Evolutionary conservation across 2,888 invertebrate species (phyloP).

Genomic region (Notocelia uddmanniana): DNA sequence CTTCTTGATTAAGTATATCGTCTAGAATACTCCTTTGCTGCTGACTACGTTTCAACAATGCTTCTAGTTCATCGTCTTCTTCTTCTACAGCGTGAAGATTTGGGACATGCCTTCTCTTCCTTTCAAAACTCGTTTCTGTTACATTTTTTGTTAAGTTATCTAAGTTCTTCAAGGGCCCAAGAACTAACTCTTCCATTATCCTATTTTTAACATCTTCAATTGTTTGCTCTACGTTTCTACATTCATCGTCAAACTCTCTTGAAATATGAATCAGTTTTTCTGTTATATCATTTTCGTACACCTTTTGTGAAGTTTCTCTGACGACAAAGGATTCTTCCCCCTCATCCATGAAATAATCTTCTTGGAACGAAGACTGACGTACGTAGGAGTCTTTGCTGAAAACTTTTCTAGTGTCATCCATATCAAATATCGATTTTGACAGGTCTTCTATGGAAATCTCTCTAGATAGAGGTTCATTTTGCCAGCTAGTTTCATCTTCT

Average conservation of each 20-base stretch:
- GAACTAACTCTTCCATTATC: constrained; percentile 77
- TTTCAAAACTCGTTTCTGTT: constrained; percentile 73
- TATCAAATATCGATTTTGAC: constrained; percentile 81
- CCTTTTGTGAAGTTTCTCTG: constrained; percentile 75
- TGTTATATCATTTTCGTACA: constrained; percentile 81
- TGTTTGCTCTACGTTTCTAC: constrained; percentile 65
- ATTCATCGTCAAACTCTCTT: constrained; percentile 77
- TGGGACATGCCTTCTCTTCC: constrained; percentile 64
- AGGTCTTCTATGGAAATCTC: constrained; percentile 87
- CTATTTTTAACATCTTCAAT: constrained; percentile 76
- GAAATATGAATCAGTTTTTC: constrained; percentile 79
- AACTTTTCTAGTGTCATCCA: constrained; percentile 81
- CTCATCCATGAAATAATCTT: constrained; percentile 75
- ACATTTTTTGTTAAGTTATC: constrained; percentile 77
- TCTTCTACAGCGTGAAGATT: constrained; percentile 78
- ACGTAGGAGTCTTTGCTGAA: constrained; percentile 81
- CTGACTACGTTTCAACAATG: constrained; percentile 87
- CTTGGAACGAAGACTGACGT: constrained; percentile 80
- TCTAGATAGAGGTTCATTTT: constrained; percentile 83
- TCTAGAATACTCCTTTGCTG: constrained; percentile 89
- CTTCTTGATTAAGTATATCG: constrained; percentile 88
- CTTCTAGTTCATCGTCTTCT: constrained; percentile 87
- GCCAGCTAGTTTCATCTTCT: constrained; percentile 87
- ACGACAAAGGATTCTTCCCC: constrained; percentile 76
- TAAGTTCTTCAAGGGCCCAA: constrained; percentile 67